A percentile compares a stretch with the other conserved stretches of the same genome.
Conservation (phyloP, 1,140 invertebrate genomes). For the Drosophila mauritiana region DNA sequence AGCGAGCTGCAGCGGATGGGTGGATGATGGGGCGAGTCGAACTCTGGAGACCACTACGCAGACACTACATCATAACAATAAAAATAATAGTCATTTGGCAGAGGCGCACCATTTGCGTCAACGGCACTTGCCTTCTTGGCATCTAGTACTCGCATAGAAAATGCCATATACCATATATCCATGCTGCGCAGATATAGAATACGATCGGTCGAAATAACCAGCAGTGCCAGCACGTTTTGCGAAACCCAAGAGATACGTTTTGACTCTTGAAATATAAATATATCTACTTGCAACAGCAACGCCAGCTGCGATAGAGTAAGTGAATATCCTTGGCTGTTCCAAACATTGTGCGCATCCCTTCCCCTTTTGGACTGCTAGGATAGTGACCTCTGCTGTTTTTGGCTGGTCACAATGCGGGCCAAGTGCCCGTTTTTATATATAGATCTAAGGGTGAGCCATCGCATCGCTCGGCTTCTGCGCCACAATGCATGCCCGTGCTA, state of each 20-base stretch:
- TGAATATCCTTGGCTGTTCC: too few species aligned
- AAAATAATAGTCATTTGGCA: constrained; percentile 54
- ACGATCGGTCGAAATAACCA: neutral
- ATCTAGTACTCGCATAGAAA: constrained; percentile 31
- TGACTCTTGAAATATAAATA: too few species aligned
- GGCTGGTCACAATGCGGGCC: constrained; percentile 3
- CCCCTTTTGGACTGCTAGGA: neutral
- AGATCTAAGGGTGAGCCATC: constrained; percentile 54
- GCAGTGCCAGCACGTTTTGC: neutral
- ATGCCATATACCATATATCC: constrained; percentile 6
- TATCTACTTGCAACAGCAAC: neutral
- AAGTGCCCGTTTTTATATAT: constrained; percentile 24
- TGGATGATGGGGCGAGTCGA: constrained; percentile 3
- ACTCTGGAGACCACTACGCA: constrained; percentile 26
- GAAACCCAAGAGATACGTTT: too few species aligned
- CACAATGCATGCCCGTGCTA: constrained; percentile 59
- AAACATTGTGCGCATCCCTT: too few species aligned
- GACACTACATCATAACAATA: constrained; percentile 49
- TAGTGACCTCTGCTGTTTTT: neutral
- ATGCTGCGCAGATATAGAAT: constrained; percentile 12
- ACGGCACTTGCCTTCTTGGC: constrained; percentile 34
- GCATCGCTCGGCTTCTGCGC: constrained; percentile 50
- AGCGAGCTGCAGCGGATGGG: neutral
- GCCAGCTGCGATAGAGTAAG: neutral
- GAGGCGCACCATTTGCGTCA: constrained; percentile 52